phyloP scores from a whole-genome alignment of 2,797 vertebrate genomes.

The Eidolon dupreanum region DNA sequence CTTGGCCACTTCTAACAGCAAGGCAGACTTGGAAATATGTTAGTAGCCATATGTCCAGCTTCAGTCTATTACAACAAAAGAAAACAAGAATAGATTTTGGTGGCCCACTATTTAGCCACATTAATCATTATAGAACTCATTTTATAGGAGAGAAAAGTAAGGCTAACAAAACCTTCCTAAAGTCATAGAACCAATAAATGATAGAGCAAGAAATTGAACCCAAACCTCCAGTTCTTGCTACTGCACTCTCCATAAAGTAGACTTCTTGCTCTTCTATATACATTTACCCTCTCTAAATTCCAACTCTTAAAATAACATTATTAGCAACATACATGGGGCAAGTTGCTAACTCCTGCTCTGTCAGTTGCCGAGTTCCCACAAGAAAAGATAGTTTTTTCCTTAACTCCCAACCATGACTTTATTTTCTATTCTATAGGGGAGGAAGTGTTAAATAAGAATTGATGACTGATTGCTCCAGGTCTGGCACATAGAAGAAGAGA shows the following conservation, averaged over 20 bases:
- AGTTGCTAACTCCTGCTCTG: background rate
- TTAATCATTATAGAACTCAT: background rate
- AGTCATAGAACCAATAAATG: background rate
- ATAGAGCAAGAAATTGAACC: background rate
- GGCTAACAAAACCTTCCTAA: background rate
- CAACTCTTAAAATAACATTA: background rate
- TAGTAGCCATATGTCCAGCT: background rate
- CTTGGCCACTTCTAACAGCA: background rate
- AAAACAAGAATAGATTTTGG: background rate
- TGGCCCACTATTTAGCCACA: background rate
- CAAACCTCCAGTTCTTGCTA: background rate
- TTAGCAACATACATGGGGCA: background rate
- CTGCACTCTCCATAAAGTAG: background rate
- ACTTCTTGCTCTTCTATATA: background rate
- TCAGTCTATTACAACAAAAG: background rate
- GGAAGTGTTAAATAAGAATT: background rate
- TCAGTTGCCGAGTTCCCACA: background rate
- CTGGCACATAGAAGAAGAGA: background rate
- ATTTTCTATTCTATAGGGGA: background rate
- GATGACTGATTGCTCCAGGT: background rate
- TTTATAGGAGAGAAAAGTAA: background rate
- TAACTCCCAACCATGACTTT: background rate
- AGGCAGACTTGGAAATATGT: background rate
- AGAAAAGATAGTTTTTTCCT: background rate
- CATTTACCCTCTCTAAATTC: background rate